Evolutionary conservation across 2,113 vertebrate genomes (phyloP).

Genomic region (Diphyllodes magnificus): DNA sequence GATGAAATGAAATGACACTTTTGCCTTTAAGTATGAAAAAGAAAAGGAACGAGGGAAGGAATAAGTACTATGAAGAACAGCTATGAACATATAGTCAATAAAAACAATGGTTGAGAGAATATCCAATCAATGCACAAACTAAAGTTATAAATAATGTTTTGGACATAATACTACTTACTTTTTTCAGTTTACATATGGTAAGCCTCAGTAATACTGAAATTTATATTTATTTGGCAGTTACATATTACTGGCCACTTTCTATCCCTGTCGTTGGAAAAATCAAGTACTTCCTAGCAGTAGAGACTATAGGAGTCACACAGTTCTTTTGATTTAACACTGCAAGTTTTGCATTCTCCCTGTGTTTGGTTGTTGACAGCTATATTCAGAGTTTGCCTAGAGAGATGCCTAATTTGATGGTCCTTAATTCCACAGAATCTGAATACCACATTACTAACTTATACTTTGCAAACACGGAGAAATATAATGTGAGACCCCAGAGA

Average conservation of each 20-base stretch:
- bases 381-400: not conserved
- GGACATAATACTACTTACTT: not conserved
- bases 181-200: not conserved
- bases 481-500: not conserved
- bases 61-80: not conserved
- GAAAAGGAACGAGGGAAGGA: not conserved
- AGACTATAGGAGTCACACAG: not conserved
- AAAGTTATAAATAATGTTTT: not conserved
- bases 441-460: not conserved
- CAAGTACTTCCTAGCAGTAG: not conserved
- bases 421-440: not conserved
- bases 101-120: not conserved
- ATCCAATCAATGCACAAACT: not conserved
- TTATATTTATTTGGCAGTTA: not conserved
- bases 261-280: not conserved
- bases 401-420: not conserved
- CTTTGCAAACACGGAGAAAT: not conserved
- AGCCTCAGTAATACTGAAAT: not conserved
- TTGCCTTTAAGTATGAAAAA: not conserved
- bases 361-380: not conserved
- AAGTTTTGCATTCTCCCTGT: not conserved
- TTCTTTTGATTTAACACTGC: not conserved
- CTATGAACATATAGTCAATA: conserved; percentile 1
- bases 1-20: not conserved
- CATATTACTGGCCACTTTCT: not conserved